phyloP scores from a whole-genome alignment of 2,888 invertebrate genomes.

The Netelia melanura region DNA sequence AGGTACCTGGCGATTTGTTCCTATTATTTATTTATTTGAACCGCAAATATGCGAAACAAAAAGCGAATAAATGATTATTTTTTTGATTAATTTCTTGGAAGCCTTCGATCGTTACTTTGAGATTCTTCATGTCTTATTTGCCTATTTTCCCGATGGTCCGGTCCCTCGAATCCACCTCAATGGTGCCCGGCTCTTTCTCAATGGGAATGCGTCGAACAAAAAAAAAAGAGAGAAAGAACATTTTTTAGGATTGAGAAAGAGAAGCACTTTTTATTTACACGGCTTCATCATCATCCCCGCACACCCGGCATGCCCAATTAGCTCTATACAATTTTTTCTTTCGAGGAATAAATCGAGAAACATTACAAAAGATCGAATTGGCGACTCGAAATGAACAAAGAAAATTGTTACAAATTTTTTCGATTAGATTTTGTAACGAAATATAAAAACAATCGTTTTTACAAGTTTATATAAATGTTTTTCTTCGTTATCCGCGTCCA shows the following conservation, averaged over 20 bases:
- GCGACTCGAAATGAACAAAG: no score
- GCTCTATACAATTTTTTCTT: conserved; percentile 15
- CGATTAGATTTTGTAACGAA: no score
- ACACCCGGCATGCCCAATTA: conserved; percentile 66
- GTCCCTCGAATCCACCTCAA: background rate
- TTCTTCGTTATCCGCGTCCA: no score
- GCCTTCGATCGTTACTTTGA: conserved; percentile 24
- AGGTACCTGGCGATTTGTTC: conserved; percentile 77
- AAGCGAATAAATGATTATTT: conserved; percentile 77
- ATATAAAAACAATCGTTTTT: no score
- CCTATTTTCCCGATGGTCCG: conserved; percentile 18
- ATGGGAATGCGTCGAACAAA: conserved; percentile 9
- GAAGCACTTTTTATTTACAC: conserved; percentile 69
- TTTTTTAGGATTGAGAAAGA: conserved; percentile 24
- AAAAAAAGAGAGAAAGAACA: background rate
- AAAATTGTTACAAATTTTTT: no score
- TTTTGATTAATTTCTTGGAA: conserved; percentile 71
- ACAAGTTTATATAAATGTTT: no score
- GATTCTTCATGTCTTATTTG: conserved; percentile 46
- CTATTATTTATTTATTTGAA: conserved; percentile 74
- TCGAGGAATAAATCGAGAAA: background rate
- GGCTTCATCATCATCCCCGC: conserved; percentile 71
- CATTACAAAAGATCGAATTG: background rate
- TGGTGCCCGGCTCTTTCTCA: conserved; percentile 20
- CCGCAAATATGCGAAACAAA: conserved; percentile 72